A percentile compares a stretch with the other conserved stretches of the same genome.
Evolutionary conservation across 2,888 invertebrate species (phyloP).

Genomic region (Cephus pulcher): DNA sequence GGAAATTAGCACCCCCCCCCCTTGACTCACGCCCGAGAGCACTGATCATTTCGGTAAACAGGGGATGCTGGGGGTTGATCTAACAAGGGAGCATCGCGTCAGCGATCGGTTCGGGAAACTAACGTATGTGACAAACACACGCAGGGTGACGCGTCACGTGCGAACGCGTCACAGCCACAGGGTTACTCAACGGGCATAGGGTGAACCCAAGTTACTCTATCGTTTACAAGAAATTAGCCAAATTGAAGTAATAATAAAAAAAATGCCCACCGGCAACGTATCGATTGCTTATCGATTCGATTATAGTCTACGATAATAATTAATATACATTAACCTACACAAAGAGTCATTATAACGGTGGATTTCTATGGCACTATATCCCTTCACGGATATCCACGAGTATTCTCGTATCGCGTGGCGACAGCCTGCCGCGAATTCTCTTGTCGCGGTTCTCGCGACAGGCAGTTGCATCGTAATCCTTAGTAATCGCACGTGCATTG

Average conservation of each 20-base stretch:
- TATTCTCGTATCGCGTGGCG: neutral
- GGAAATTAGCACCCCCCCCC: constrained; percentile 25
- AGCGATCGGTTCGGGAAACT: neutral
- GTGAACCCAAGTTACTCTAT: neutral
- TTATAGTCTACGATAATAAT: neutral
- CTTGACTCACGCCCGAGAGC: constrained; percentile 22
- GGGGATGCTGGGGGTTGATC: constrained; percentile 36
- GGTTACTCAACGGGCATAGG: neutral
- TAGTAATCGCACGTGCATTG: constrained; percentile 28
- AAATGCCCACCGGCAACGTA: neutral
- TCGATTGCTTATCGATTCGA: neutral
- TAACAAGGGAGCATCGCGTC: constrained; percentile 28
- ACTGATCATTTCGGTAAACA: constrained; percentile 48
- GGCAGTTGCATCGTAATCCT: constrained; percentile 20
- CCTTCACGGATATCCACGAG: neutral
- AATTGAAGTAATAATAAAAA: neutral
- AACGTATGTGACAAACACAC: neutral
- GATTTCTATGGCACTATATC: neutral
- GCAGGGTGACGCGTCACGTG: neutral
- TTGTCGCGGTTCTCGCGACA: constrained; percentile 7
- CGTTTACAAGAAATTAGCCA: neutral
- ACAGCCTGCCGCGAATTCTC: neutral
- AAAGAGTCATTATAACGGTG: neutral
- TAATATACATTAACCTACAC: neutral
- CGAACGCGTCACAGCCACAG: too few species aligned